Conservation (phyloP, 2,797 vertebrate species). For the Fistularia tabacaria region DNA sequence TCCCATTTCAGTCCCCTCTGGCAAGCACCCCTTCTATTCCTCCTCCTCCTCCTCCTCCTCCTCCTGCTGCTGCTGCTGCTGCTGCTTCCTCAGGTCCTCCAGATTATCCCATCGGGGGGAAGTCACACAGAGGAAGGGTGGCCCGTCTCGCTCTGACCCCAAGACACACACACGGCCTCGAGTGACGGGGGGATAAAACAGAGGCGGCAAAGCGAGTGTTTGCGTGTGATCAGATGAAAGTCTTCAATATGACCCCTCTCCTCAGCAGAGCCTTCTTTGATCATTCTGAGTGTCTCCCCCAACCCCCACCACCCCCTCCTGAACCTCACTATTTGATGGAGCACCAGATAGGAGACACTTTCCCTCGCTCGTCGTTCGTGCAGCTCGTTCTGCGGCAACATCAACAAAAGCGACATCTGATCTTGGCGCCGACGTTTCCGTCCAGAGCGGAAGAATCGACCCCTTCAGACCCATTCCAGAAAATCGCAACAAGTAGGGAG, state of each 20-base stretch:
- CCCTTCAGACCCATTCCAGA: constrained; percentile 16
- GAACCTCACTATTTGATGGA: constrained; percentile 23
- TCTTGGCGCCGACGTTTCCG: constrained; percentile 22
- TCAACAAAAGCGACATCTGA: constrained; percentile 27
- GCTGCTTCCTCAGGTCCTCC: constrained; percentile 30
- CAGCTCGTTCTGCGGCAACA: constrained; percentile 22
- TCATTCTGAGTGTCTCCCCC: constrained; percentile 34
- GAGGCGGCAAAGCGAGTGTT: constrained; percentile 8
- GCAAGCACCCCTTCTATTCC: constrained; percentile 24
- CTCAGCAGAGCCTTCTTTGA: constrained; percentile 56
- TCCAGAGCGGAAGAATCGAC: constrained; percentile 47
- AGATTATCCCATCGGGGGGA: constrained; percentile 48
- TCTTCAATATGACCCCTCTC: constrained; percentile 45
- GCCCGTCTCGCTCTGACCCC: constrained; percentile 33
- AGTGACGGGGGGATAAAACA: constrained; percentile 24
- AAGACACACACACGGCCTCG: constrained; percentile 33
- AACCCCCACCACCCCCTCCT: constrained; percentile 16
- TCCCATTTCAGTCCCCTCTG: constrained; percentile 32
- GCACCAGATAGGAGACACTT: constrained; percentile 22
- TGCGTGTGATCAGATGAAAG: constrained; percentile 54
- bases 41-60: constrained; percentile 7
- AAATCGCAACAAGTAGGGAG: constrained; percentile 25
- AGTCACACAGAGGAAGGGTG: constrained; percentile 35
- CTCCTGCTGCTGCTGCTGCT: not conserved
- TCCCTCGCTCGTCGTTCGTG: constrained; percentile 11